phyloP scores from a whole-genome alignment of 2,113 vertebrate genomes.

The Bettongia penicillata region DNA sequence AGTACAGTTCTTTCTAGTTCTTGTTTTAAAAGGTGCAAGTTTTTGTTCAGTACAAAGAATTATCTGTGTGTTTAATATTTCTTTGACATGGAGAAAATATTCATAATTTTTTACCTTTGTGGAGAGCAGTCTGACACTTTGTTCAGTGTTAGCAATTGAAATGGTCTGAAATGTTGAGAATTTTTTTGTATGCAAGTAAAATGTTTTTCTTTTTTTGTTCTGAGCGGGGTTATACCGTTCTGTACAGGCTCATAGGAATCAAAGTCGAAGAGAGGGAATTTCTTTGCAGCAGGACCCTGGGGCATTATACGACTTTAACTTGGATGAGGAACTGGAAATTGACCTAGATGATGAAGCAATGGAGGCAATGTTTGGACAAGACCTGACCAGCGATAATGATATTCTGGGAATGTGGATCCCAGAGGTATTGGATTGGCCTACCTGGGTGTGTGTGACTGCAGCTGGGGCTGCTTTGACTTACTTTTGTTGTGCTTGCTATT shows the following conservation, averaged over 20 bases:
- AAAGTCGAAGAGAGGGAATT: slow-evolving; percentile 92
- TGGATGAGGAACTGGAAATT: slow-evolving; percentile 98
- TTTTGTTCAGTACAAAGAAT: not conserved
- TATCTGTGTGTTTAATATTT: not conserved
- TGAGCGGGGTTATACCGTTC: slow-evolving; percentile 96
- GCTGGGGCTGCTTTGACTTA: slow-evolving; percentile 89
- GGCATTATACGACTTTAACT: slow-evolving; percentile 95
- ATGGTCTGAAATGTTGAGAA: slow-evolving; percentile 46
- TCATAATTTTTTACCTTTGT: slow-evolving; percentile 25
- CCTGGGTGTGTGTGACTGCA: slow-evolving; percentile 99
- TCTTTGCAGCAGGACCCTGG: slow-evolving; percentile 93
- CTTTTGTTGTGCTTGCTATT: slow-evolving; percentile 76
- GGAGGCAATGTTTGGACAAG: slow-evolving; percentile 99
- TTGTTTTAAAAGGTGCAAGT: not conserved
- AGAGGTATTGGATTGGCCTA: slow-evolving; percentile 99
- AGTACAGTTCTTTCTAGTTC: not conserved
- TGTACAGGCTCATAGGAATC: slow-evolving; percentile 96
- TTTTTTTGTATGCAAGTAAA: slow-evolving; percentile 77
- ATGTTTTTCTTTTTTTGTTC: slow-evolving; percentile 70
- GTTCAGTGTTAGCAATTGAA: slow-evolving; percentile 52
- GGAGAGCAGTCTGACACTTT: slow-evolving; percentile 33
- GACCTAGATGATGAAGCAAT: slow-evolving; percentile 99
- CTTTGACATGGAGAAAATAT: not conserved
- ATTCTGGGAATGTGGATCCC: slow-evolving; percentile 99
- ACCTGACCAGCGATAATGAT: slow-evolving; percentile 96